Conservation (phyloP, 1,140 invertebrate species). For the Drosophila santomea region DNA sequence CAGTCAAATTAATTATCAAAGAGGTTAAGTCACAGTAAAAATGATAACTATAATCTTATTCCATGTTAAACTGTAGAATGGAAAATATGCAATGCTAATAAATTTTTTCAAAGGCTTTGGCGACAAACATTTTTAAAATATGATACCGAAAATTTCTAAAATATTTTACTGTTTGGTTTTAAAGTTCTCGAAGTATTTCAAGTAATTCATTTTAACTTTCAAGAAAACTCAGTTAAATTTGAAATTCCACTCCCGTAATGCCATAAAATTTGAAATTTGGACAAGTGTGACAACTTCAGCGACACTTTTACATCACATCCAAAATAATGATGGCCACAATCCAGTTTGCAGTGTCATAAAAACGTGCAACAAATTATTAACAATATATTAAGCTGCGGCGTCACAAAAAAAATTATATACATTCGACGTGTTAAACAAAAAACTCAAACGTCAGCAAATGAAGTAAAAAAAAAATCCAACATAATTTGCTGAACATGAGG, state of each 20-base stretch:
- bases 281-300: constrained; percentile 22
- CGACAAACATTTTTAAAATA: too few relatives aligned
- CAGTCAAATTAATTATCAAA: constrained; percentile 7
- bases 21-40: constrained; percentile 9
- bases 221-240: constrained; percentile 10
- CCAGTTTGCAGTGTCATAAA: constrained; percentile 55
- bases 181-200: too few relatives aligned
- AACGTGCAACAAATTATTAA: constrained; percentile 57
- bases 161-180: too few relatives aligned
- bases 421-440: constrained; percentile 38
- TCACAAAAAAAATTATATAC: constrained; percentile 16
- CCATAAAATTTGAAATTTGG: constrained; percentile 13
- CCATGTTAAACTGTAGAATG: background rate
- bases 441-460: constrained; percentile 67
- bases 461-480: constrained; percentile 16
- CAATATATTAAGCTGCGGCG: constrained; percentile 22
- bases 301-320: constrained; percentile 40
- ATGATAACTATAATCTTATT: background rate
- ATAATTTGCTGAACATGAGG: constrained; percentile 42
- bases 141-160: too few relatives aligned
- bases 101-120: background rate
- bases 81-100: background rate
- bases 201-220: too few relatives aligned
- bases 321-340: constrained; percentile 26
- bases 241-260: background rate